These are phyloP conservation scores for Apogon hyalosoma DNA, from an alignment of 2,797 vertebrate genomes.

Conservation along the genomic window DNA sequence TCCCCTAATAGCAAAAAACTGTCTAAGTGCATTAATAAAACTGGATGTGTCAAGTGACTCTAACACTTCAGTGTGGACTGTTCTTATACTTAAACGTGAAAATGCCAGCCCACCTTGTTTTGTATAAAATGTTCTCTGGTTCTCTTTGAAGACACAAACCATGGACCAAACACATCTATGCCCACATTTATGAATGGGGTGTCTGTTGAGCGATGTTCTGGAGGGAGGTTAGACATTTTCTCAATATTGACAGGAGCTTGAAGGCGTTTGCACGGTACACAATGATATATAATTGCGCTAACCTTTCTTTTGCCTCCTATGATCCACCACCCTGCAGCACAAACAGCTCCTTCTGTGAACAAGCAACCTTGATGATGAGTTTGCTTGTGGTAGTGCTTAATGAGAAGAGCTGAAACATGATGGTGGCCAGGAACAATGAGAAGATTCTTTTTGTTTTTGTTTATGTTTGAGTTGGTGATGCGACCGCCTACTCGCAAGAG, in stretches of 20 bases:
- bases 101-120: constrained; percentile 15
- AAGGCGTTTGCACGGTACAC: constrained; percentile 26
- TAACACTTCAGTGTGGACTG: constrained; percentile 13
- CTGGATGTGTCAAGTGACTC: constrained; percentile 13
- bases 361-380: constrained; percentile 9
- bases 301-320: constrained; percentile 19
- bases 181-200: constrained; percentile 22
- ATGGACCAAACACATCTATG: constrained; percentile 24
- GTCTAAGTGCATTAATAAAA: constrained; percentile 11
- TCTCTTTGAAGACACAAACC: constrained; percentile 14
- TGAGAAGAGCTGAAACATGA: neutral
- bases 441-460: neutral
- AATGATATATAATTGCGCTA: constrained; percentile 18
- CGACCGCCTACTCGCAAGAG: constrained; percentile 2
- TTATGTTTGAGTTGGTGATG: neutral
- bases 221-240: constrained; percentile 30
- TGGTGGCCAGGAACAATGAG: constrained; percentile 1
- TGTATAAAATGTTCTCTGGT: constrained; percentile 26
- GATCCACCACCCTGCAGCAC: constrained; percentile 15
- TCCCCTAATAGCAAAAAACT: constrained; percentile 8
- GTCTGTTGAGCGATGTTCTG: constrained; percentile 17
- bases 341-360: constrained; percentile 15
- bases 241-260: neutral
- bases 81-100: constrained; percentile 12
- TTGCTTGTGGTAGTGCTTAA: neutral